phyloP scores from a whole-genome alignment of 2,888 invertebrate species.

The Drosophila vallismaia region DNA sequence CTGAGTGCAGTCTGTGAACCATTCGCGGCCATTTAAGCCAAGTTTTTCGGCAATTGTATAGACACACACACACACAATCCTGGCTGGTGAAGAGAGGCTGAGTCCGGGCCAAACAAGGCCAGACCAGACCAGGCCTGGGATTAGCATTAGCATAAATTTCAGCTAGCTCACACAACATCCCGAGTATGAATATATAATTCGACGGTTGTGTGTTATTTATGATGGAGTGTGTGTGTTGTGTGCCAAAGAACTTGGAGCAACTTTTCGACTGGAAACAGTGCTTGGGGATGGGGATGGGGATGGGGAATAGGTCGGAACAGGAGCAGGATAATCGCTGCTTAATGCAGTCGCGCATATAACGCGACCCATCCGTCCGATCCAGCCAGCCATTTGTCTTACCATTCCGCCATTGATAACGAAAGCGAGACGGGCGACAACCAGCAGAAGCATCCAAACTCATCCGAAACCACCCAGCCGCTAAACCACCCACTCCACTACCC shows the following conservation, averaged over 20 bases:
- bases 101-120: conserved; percentile 3
- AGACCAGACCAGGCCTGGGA: conserved; percentile 2
- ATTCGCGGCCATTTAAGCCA: conserved; percentile 36
- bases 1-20: conserved; percentile 16
- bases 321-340: conserved; percentile 77
- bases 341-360: conserved; percentile 73
- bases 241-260: conserved; percentile 53
- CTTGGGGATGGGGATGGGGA: not conserved
- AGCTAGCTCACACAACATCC: conserved; percentile 59
- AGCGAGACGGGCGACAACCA: conserved; percentile 11
- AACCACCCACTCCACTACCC: not conserved
- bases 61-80: conserved; percentile 20
- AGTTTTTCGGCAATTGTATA: conserved; percentile 33
- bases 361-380: conserved; percentile 46
- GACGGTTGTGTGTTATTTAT: conserved; percentile 60
- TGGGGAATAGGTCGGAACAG: conserved; percentile 38
- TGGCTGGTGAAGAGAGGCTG: conserved; percentile 20
- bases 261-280: conserved; percentile 29
- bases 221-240: conserved; percentile 42
- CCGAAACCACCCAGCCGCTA: conserved; percentile 1
- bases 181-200: conserved; percentile 73
- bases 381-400: conserved; percentile 44
- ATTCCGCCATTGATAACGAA: conserved; percentile 40
- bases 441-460: not conserved
- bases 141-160: conserved; percentile 71